Evolutionary conservation across 2,888 invertebrate species (phyloP).

Genomic region (Clivina fossor): DNA sequence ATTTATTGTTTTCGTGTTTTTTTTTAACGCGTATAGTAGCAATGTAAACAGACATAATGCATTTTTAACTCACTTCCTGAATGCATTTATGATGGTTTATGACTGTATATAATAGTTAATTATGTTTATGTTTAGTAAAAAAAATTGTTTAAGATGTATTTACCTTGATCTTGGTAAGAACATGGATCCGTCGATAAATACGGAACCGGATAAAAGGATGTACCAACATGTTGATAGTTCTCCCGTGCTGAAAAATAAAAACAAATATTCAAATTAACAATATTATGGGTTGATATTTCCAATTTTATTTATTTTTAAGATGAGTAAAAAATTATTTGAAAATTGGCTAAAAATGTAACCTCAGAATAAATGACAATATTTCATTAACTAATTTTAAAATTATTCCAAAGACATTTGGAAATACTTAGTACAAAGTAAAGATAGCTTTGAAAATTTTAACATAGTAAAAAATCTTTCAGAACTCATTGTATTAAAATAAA

Average conservation of each 20-base stretch:
- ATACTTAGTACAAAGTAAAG: background rate
- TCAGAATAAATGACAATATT: too few relatives aligned
- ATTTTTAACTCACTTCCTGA: background rate
- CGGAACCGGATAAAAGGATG: slow-evolving; percentile 77
- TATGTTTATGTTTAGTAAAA: background rate
- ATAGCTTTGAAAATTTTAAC: too few relatives aligned
- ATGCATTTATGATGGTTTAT: background rate
- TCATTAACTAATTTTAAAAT: too few relatives aligned
- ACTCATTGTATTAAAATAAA: too few relatives aligned
- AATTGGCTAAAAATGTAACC: too few relatives aligned
- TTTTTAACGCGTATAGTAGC: background rate
- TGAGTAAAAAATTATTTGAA: too few relatives aligned
- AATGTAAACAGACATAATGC: background rate
- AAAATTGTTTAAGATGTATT: slow-evolving; percentile 42
- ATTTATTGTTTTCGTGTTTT: background rate
- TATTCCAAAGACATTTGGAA: background rate
- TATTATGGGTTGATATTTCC: too few relatives aligned
- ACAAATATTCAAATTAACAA: too few relatives aligned
- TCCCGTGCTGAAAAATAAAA: slow-evolving; percentile 65
- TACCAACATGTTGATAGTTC: slow-evolving; percentile 82
- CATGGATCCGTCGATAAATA: slow-evolving; percentile 85
- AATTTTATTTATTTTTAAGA: too few relatives aligned
- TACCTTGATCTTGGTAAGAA: slow-evolving; percentile 79
- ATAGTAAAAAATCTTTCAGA: too few relatives aligned
- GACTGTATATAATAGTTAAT: background rate